A percentile compares a stretch with the other conserved stretches of the same genome.
These are phyloP conservation scores for Pachyuromys duprasi DNA, from an alignment of 2,797 vertebrate species.

Conservation along the genomic window DNA sequence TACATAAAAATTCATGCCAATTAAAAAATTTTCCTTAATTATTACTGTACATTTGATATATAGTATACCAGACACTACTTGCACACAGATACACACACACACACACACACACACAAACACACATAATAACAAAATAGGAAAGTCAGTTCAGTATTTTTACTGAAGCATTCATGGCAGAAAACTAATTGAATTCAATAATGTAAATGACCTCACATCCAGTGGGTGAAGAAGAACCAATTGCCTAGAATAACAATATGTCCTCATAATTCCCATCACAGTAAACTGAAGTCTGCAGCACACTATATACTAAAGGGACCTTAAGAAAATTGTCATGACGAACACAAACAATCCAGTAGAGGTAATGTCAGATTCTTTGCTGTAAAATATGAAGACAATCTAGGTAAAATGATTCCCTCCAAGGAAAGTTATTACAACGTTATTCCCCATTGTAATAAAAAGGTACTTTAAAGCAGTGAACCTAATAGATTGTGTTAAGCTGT, in stretches of 20 bases:
- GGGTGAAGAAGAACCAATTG: not conserved
- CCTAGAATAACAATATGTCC: not conserved
- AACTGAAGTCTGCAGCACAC: not conserved
- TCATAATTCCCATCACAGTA: not conserved
- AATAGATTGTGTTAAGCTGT: not conserved
- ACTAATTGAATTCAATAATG: not conserved
- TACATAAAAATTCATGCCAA: no score
- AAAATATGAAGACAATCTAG: slow-evolving; percentile 18
- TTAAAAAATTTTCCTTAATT: not conserved
- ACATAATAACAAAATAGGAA: not conserved
- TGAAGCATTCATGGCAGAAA: not conserved
- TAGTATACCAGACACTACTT: not conserved
- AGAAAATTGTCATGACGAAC: not conserved
- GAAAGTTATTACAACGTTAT: not conserved
- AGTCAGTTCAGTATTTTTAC: not conserved
- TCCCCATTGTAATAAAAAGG: not conserved
- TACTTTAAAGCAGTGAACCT: not conserved
- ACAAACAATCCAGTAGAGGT: not conserved
- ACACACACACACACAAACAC: no score
- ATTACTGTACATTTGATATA: not conserved
- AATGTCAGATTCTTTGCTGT: not conserved
- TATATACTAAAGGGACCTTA: not conserved
- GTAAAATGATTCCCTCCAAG: not conserved
- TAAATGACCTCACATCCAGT: not conserved
- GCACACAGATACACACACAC: no score